Base-by-base conservation (phyloP, 37 sponge, comb jelly and placozoan species). In the Beroe ovata region DNA sequence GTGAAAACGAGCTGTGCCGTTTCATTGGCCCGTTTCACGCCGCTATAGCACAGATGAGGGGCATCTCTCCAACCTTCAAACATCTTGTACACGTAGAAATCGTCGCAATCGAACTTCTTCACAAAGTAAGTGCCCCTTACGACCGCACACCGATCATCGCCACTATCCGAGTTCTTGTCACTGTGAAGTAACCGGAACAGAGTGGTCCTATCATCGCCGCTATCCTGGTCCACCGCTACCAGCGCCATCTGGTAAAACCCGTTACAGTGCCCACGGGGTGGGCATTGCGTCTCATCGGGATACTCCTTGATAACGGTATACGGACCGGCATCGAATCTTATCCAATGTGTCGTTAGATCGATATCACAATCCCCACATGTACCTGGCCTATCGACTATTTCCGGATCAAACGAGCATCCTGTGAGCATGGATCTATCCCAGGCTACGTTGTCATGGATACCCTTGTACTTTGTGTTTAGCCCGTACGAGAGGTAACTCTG, bases 341-440 rank as follows among this genome's bases (percentile, higher is more conserved):
- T 47, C 54, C 54, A 47, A 6, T 47, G 6, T 16, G 54, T 6
- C 11, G 54, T 6, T 16, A 47, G 54, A 11, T 16, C 11, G 54
- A 40, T 19, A 77, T 77, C 84, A 40, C 84, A 77, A 29, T 77
- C 84, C 11, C 84, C 84, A 40, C 84, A 77, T 21, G 84, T 42
- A 0, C 8, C 36, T 19, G 69, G 69, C 30, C 34, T 34, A 1
- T 2, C 6, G 11, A 32, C 32, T 32, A 30, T 37, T 8, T 11
- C 35, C 8, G 69, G 69, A 66, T 34, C 14, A 37, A 77, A 42
- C 54, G 35, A 20, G 21, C 84, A 77, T 54, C 28, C 28, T 16
- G n/a, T 42, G 11, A 21, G 35, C 41, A 26, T 8, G 18, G 84
- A 22, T 23, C 84, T 33, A 54, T 77, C 84, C 42, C 54, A 77